Conservation (phyloP, 1,140 invertebrate species). For the Bombus sibiricus region DNA sequence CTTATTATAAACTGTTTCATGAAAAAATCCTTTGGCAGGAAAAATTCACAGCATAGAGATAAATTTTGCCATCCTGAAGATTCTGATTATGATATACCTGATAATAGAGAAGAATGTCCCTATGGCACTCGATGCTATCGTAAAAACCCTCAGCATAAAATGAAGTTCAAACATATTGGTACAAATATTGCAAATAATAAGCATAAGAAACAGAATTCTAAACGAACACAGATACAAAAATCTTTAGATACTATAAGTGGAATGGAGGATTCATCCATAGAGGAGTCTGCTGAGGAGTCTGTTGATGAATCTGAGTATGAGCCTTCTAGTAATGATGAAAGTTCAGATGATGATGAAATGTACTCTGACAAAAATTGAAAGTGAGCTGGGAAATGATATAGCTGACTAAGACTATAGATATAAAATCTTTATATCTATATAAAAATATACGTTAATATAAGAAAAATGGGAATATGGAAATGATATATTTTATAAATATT, state of each 20-base stretch:
- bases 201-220: not conserved
- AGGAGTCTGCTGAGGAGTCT: constrained; percentile 71
- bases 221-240: constrained; percentile 44
- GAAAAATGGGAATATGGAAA: constrained; percentile 39
- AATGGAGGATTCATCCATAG: constrained; percentile 29
- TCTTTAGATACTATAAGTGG: constrained; percentile 36
- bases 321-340: constrained; percentile 62
- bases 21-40: constrained; percentile 68
- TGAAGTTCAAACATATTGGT: constrained; percentile 81
- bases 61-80: constrained; percentile 82
- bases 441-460: constrained; percentile 21
- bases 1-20: not conserved
- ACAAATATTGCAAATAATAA: constrained; percentile 2
- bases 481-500: constrained; percentile 23
- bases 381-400: constrained; percentile 31
- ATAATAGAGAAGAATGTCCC: constrained; percentile 82
- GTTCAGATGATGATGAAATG: constrained; percentile 54
- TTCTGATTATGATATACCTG: constrained; percentile 81
- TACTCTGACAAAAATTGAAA: constrained; percentile 17
- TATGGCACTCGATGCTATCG: constrained; percentile 83
- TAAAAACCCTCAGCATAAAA: constrained; percentile 81
- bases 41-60: constrained; percentile 78
- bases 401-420: constrained; percentile 8
- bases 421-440: constrained; percentile 48
- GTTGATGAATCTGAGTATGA: constrained; percentile 77